phyloP scores from a whole-genome alignment of 2,797 vertebrate genomes.

The Sebastolobus altivelis region DNA sequence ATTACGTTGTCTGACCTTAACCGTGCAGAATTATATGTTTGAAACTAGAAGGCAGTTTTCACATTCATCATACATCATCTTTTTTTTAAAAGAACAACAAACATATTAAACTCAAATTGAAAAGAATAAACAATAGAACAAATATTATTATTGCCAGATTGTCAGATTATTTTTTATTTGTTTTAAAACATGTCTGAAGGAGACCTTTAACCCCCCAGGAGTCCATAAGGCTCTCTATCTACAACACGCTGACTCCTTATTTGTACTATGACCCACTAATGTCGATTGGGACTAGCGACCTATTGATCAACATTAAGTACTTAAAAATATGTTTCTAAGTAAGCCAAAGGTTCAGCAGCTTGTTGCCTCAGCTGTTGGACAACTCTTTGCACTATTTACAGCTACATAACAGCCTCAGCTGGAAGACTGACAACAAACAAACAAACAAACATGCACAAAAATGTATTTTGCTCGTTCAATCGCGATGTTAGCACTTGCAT shows the following conservation, averaged over 20 bases:
- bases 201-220: background rate
- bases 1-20: too few species aligned
- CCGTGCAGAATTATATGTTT: too few species aligned
- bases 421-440: background rate
- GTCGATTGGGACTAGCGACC: too few species aligned
- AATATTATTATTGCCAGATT: too few species aligned
- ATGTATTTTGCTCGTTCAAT: background rate
- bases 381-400: background rate
- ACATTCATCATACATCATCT: too few species aligned
- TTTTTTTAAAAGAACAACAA: too few species aligned
- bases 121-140: too few species aligned
- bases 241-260: background rate
- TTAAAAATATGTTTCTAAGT: background rate
- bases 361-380: background rate
- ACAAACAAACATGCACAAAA: too few species aligned
- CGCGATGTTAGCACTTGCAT: too few species aligned
- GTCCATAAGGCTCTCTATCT: background rate
- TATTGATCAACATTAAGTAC: slow-evolving; percentile 15
- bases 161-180: background rate
- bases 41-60: too few species aligned
- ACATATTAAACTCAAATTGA: too few species aligned
- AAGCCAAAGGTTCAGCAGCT: slow-evolving; percentile 45
- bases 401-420: background rate
- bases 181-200: background rate
- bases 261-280: slow-evolving; percentile 42